These are phyloP conservation scores for Lathamus discolor DNA, from an alignment of 2,113 vertebrate species.

Conservation along the genomic window DNA sequence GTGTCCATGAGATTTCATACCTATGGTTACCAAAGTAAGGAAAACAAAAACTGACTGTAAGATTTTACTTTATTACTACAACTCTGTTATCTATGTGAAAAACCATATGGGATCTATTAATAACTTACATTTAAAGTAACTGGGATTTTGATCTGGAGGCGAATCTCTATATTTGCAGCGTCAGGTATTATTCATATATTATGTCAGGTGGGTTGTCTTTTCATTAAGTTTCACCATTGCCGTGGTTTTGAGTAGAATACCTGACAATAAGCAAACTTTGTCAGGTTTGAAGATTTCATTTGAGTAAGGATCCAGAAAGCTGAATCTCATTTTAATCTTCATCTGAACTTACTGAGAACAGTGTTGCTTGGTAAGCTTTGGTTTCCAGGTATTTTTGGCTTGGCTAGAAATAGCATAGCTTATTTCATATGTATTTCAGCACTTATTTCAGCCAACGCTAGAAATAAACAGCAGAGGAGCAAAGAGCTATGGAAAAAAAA, in stretches of 20 bases:
- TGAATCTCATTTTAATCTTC: neutral
- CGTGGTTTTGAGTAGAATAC: neutral
- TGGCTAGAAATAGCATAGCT: neutral
- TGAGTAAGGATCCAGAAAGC: neutral
- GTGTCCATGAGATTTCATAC: neutral
- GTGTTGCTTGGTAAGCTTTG: neutral
- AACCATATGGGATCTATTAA: neutral
- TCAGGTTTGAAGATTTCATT: neutral
- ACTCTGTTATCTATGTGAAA: neutral
- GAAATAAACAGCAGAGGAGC: neutral
- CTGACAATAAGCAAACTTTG: neutral
- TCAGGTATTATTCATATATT: neutral
- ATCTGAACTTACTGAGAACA: neutral
- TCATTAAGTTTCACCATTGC: neutral
- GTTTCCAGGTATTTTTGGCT: constrained; percentile 1
- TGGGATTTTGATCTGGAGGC: neutral
- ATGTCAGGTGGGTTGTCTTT: neutral
- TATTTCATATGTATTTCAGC: neutral
- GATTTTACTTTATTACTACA: neutral
- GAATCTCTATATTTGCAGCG: neutral
- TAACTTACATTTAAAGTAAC: neutral
- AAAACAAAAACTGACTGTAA: neutral
- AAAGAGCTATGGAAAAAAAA: neutral
- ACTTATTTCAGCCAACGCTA: neutral
- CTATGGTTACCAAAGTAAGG: neutral